Evolutionary conservation across 2,113 vertebrate species (phyloP).

Genomic region (Ochotona curzoniae): DNA sequence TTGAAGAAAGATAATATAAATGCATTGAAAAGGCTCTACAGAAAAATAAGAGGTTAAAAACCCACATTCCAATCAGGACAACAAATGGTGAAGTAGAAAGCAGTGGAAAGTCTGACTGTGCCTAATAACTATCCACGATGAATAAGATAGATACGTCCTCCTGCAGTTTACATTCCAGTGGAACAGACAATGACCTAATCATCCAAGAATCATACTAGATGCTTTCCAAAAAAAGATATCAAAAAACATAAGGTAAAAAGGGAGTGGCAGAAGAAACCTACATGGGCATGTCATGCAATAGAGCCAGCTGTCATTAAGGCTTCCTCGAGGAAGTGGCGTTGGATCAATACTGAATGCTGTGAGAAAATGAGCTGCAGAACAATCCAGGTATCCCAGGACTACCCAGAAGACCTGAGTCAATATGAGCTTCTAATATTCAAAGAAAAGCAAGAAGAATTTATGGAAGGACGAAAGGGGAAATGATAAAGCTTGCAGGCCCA

Average conservation of each 20-base stretch:
- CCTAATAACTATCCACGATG: neutral
- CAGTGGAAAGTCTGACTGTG: neutral
- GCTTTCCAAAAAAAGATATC: neutral
- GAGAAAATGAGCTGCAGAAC: neutral
- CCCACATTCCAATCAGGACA: neutral
- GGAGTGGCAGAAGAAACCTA: neutral
- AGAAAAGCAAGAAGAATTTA: neutral
- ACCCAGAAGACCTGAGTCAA: neutral
- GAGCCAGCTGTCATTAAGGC: neutral
- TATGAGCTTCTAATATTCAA: neutral
- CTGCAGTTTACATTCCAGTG: neutral
- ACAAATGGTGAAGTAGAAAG: neutral
- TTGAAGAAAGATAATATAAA: conserved; percentile 24
- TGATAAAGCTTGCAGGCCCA: neutral
- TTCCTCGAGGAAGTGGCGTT: neutral
- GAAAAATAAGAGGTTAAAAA: neutral
- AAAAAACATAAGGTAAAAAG: neutral
- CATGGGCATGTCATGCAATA: neutral
- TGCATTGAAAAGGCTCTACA: neutral
- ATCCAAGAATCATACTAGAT: neutral
- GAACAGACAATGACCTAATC: neutral
- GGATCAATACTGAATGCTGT: neutral
- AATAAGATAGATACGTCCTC: neutral
- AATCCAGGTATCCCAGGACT: neutral
- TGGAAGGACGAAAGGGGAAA: neutral